phyloP scores from a whole-genome alignment of 2,113 vertebrate species.

The Stictonetta naevosa region DNA sequence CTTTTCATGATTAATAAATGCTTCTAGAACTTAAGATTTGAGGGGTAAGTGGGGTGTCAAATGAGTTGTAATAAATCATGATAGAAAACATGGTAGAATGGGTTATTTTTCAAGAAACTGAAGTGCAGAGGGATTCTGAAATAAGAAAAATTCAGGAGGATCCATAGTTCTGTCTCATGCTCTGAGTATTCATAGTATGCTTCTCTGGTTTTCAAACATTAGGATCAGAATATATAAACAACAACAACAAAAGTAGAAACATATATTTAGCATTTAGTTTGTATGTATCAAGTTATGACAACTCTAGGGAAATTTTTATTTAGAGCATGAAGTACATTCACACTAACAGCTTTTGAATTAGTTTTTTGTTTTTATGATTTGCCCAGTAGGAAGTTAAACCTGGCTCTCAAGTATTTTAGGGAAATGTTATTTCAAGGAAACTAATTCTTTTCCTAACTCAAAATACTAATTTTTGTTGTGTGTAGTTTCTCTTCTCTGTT shows the following conservation, averaged over 20 bases:
- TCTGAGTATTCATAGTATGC: background rate
- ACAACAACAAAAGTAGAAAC: background rate
- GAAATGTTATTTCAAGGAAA: background rate
- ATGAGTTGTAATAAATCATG: background rate
- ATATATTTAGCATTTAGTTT: background rate
- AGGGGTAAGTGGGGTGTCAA: background rate
- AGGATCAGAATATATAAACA: background rate
- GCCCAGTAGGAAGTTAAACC: background rate
- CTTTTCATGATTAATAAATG: background rate
- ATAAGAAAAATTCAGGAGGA: background rate
- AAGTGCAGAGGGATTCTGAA: background rate
- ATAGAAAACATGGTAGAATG: background rate
- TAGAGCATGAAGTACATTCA: background rate
- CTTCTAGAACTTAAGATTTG: background rate
- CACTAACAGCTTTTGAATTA: background rate
- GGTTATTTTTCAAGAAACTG: background rate
- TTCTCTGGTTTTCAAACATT: background rate
- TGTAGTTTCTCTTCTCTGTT: background rate
- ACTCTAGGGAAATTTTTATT: background rate
- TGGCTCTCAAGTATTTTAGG: background rate
- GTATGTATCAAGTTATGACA: background rate
- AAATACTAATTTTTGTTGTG: background rate
- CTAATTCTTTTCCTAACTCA: fast-evolving
- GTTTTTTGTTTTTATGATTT: background rate
- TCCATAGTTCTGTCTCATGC: background rate